Conservation (phyloP, 2,113 vertebrate species). For the Gasterosteus aculeatus region DNA sequence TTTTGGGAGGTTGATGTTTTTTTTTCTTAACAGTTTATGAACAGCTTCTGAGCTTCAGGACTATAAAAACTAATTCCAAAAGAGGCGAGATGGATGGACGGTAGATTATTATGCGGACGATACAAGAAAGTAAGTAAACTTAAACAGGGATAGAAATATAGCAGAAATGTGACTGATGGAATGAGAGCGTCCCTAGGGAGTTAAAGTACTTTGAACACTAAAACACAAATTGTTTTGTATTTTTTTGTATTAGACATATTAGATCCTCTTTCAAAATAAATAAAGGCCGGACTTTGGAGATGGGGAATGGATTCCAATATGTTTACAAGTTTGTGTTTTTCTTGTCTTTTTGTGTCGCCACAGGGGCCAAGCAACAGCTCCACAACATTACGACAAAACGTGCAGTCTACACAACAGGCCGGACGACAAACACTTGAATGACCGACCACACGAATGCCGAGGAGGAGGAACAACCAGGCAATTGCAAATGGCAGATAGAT, state of each 20-base stretch:
- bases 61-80: neutral
- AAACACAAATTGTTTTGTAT: neutral
- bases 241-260: neutral
- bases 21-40: no score
- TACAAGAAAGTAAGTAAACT: conserved; percentile 58
- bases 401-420: neutral
- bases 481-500: neutral
- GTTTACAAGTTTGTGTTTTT: conserved; percentile 10
- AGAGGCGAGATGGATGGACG: conserved; percentile 24
- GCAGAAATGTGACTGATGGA: neutral
- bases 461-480: conserved; percentile 11
- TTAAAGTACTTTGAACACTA: neutral
- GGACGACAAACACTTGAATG: conserved; percentile 3
- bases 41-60: no score
- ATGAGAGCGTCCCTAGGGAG: neutral
- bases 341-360: conserved; percentile 23
- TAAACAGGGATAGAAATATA: conserved; percentile 32
- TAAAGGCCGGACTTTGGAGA: neutral
- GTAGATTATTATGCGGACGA: conserved; percentile 34
- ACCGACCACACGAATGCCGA: neutral
- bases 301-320: neutral
- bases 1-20: no score
- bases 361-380: conserved; percentile 19
- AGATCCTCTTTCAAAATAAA: conserved; percentile 7
- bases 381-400: conserved; percentile 32